These are phyloP conservation scores for Leptinotarsa tumamoca DNA, from an alignment of 2,888 invertebrate species.

Conservation along the genomic window DNA sequence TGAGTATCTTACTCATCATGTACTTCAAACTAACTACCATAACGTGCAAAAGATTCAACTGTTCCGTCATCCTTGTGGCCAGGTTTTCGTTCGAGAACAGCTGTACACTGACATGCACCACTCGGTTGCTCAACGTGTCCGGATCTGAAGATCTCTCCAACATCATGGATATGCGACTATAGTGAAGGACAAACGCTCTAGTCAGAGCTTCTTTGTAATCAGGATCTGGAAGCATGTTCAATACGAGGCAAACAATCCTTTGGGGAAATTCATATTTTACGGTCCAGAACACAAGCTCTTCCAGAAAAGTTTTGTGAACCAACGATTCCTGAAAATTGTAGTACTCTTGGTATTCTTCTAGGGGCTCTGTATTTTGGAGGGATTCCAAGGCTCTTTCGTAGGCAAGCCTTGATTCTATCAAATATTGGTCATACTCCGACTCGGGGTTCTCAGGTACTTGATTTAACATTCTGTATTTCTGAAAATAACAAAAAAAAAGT, in stretches of 20 bases:
- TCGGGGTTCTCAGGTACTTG: slow-evolving; percentile 74
- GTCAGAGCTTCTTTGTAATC: slow-evolving; percentile 96
- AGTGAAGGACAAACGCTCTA: slow-evolving; percentile 94
- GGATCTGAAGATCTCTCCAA: slow-evolving; percentile 87
- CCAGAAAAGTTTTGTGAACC: slow-evolving; percentile 86
- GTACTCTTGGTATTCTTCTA: slow-evolving; percentile 82
- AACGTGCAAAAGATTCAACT: slow-evolving; percentile 89
- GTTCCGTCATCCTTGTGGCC: slow-evolving; percentile 91
- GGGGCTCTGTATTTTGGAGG: slow-evolving; percentile 78
- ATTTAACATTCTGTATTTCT: slow-evolving; percentile 80
- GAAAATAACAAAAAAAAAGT: slow-evolving; percentile 44
- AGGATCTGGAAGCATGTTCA: slow-evolving; percentile 95
- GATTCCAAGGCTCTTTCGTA: slow-evolving; percentile 86
- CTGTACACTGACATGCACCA: slow-evolving; percentile 97
- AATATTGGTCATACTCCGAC: slow-evolving; percentile 79
- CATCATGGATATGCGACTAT: slow-evolving; percentile 93
- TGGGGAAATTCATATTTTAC: slow-evolving; percentile 98
- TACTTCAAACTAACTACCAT: slow-evolving; percentile 91
- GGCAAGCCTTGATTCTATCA: slow-evolving; percentile 78
- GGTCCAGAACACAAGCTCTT: slow-evolving; percentile 98
- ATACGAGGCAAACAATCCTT: slow-evolving; percentile 91
- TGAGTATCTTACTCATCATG: slow-evolving; percentile 93
- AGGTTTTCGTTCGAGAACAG: slow-evolving; percentile 94
- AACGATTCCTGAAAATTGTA: slow-evolving; percentile 83
- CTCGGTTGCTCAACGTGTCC: slow-evolving; percentile 92